Evolutionary conservation across 2,113 vertebrate genomes (phyloP), one percentile per base, ranked within the genome.

Genomic region (Cathartes aura): DNA sequence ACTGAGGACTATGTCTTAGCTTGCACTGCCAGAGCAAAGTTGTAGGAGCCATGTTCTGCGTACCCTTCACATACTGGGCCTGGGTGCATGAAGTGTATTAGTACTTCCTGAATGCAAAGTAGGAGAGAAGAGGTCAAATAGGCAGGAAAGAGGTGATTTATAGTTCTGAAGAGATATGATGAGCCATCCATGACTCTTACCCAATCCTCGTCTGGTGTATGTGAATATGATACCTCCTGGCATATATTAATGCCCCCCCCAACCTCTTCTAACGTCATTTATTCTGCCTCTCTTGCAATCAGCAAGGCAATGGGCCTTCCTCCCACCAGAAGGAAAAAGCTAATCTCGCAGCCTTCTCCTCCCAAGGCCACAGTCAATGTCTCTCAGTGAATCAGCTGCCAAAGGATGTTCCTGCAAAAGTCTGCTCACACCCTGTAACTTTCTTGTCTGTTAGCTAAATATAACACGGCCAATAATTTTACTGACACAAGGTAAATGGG

Each of bases 341-440:
- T 94, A 52, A 96, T 97, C 95, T 96, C 7, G 0, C 48, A 75
- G 66, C 86, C 86, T 72, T 64, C 93, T 91, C 83, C 95, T 93
- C 91, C 91, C 95, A 96, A 96, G 96, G 95, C 92, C 81, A 82
- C 58, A 90, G 52, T 60, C 96, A 96, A 91, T 89, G 95, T 74
- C 78, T 73, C 11, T 52, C 64, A 0, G 27, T 59, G 93, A 23
- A 40, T 85, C 73, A 53, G 83, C 78, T 96, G 94, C 95, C 95
- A 97, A 83, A 89, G 93, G 92, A 97, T 94, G 91, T 96, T 93
- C 88, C 89, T 78, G 89, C 72, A 87, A 23, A 86, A 93, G 63
- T 55, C 80, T 67, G 91, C 36, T 96, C 95, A 89, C 36, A 0
- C 87, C 91, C 93, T 96, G 6, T 8, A 47, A 45, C 16, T 11